These are phyloP conservation scores for Agrilus mali DNA, from an alignment of 2,888 invertebrate genomes.

Conservation along the genomic window DNA sequence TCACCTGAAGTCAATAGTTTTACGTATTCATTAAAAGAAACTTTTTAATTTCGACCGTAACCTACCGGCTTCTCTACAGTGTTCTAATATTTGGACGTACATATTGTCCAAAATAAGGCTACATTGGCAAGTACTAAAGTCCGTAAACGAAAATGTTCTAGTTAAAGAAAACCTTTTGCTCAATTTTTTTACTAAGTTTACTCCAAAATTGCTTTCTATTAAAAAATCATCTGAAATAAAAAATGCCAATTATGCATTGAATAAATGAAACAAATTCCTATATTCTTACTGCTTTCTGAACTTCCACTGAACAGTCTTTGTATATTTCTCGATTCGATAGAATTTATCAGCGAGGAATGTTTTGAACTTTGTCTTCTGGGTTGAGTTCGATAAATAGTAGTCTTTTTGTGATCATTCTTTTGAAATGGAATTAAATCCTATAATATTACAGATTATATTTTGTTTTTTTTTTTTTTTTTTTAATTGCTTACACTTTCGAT, in stretches of 20 bases:
- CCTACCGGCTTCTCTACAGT: slow-evolving; percentile 46
- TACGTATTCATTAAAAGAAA: not conserved
- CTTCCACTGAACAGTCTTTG: too few relatives aligned
- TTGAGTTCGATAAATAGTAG: too few relatives aligned
- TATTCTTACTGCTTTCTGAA: too few relatives aligned
- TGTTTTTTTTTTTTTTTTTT: too few relatives aligned
- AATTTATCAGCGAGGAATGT: too few relatives aligned
- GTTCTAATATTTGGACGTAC: slow-evolving; percentile 45
- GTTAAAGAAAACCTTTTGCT: slow-evolving; percentile 24
- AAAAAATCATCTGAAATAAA: too few relatives aligned
- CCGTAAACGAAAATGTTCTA: slow-evolving; percentile 36
- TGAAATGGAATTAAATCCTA: not conserved
- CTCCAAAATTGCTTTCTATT: not conserved
- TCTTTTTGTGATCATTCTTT: too few relatives aligned
- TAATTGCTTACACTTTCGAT: too few relatives aligned
- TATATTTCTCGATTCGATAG: too few relatives aligned
- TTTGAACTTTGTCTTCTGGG: too few relatives aligned
- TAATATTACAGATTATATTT: not conserved
- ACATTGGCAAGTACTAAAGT: slow-evolving; percentile 47
- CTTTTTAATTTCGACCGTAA: not conserved
- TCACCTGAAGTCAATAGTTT: slow-evolving; percentile 26
- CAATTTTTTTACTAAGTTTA: slow-evolving; percentile 17
- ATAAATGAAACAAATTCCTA: too few relatives aligned
- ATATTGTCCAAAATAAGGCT: slow-evolving; percentile 40
- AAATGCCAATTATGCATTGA: too few relatives aligned